phyloP scores from a whole-genome alignment of 2,888 invertebrate species.

The Scelioninae gen. 1 region DNA sequence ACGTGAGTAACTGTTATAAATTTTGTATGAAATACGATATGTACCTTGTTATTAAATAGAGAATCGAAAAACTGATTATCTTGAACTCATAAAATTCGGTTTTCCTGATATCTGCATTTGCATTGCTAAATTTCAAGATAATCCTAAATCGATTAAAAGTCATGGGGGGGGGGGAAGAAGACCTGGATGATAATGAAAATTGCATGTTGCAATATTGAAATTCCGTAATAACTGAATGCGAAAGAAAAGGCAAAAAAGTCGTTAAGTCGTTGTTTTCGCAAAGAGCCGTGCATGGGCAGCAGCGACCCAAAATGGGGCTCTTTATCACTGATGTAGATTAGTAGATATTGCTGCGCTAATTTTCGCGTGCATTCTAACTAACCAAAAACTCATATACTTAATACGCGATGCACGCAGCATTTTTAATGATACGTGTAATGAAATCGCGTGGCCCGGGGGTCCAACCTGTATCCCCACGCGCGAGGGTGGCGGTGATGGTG shows the following conservation, averaged over 20 bases:
- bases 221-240: too few relatives aligned
- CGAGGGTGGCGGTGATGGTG: constrained; percentile 75
- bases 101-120: too few relatives aligned
- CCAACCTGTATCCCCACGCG: constrained; percentile 72
- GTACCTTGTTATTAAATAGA: too few relatives aligned
- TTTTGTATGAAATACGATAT: background rate
- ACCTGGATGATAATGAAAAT: constrained; percentile 53
- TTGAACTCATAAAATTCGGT: too few relatives aligned
- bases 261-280: too few relatives aligned
- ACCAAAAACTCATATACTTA: constrained; percentile 53
- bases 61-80: too few relatives aligned
- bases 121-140: background rate
- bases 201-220: constrained; percentile 39
- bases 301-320: too few relatives aligned
- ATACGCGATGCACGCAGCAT: constrained; percentile 72
- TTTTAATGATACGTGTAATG: constrained; percentile 79
- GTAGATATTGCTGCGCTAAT: constrained; percentile 48
- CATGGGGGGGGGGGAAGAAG: too few relatives aligned
- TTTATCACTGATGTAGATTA: constrained; percentile 65
- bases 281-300: too few relatives aligned
- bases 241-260: constrained; percentile 20
- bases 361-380: constrained; percentile 54
- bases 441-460: constrained; percentile 79
- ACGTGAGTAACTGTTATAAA: constrained; percentile 8
- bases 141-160: constrained; percentile 14